phyloP scores from a whole-genome alignment of 2,888 invertebrate genomes.

The Pachymerium ferrugineum region DNA sequence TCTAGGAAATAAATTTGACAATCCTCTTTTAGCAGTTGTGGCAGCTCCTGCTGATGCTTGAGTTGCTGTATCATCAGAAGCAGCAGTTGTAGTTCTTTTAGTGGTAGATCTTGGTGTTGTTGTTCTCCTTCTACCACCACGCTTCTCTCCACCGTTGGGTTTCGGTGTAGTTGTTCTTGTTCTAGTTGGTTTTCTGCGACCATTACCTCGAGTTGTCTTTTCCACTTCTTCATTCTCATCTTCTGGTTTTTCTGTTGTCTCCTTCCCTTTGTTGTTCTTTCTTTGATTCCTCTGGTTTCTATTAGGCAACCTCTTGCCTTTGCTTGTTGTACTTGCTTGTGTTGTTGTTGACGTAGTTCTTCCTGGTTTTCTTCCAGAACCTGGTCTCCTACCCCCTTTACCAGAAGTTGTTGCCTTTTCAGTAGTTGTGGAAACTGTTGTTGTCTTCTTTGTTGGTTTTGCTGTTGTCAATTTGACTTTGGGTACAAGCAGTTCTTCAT shows the following conservation, averaged over 20 bases:
- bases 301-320: background rate
- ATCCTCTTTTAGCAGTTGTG: background rate
- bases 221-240: no score
- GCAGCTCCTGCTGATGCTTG: background rate
- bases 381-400: background rate
- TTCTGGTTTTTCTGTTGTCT: background rate
- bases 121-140: background rate
- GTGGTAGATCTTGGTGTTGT: background rate
- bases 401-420: background rate
- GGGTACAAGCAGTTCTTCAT: background rate
- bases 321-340: background rate
- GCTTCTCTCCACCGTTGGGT: background rate
- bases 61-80: background rate
- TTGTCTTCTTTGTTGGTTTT: slow-evolving; percentile 2
- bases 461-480: background rate
- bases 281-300: background rate
- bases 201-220: background rate
- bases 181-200: background rate
- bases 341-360: slow-evolving; percentile 6
- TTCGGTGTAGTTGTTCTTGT: background rate
- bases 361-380: slow-evolving; percentile 24
- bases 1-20: slow-evolving; percentile 3
- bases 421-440: background rate
- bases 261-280: background rate
- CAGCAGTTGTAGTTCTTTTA: background rate